Evolutionary conservation across 1,140 invertebrate species (phyloP).

Genomic region (Pararge aegeria): DNA sequence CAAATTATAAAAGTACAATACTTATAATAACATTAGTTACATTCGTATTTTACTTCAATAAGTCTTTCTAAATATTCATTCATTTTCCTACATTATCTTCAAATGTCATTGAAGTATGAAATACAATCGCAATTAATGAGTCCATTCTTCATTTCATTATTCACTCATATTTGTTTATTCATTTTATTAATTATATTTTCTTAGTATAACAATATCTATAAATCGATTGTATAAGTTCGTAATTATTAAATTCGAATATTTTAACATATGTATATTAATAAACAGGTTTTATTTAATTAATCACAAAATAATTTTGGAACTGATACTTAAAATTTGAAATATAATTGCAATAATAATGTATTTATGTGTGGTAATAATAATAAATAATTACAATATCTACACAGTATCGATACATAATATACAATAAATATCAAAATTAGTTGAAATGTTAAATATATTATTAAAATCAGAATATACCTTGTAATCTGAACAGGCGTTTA

Average conservation of each 20-base stretch:
- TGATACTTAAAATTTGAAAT: slow-evolving; percentile 60
- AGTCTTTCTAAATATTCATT: slow-evolving; percentile 79
- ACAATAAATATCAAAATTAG: slow-evolving; percentile 33
- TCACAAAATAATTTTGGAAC: slow-evolving; percentile 66
- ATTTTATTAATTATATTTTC: slow-evolving; percentile 79
- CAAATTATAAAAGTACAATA: slow-evolving; percentile 67
- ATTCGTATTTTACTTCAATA: slow-evolving; percentile 78
- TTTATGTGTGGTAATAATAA: slow-evolving; percentile 56
- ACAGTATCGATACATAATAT: slow-evolving; percentile 44
- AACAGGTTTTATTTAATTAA: slow-evolving; percentile 77
- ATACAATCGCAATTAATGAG: slow-evolving; percentile 76
- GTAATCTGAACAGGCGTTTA: slow-evolving; percentile 18
- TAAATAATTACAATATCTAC: slow-evolving; percentile 67
- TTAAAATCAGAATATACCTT: slow-evolving; percentile 28
- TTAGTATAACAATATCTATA: slow-evolving; percentile 80
- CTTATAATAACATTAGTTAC: slow-evolving; percentile 74
- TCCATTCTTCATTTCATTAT: slow-evolving; percentile 67
- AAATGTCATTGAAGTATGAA: slow-evolving; percentile 77
- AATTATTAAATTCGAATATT: slow-evolving; percentile 80
- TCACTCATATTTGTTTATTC: slow-evolving; percentile 77
- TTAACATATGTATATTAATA: slow-evolving; percentile 80
- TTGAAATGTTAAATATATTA: slow-evolving; percentile 24
- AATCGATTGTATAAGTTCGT: slow-evolving; percentile 79
- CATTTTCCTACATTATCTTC: slow-evolving; percentile 74
- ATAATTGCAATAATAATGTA: slow-evolving; percentile 50